phyloP scores from a whole-genome alignment of 1,140 invertebrate genomes.

The Cheumatopsyche charites region DNA sequence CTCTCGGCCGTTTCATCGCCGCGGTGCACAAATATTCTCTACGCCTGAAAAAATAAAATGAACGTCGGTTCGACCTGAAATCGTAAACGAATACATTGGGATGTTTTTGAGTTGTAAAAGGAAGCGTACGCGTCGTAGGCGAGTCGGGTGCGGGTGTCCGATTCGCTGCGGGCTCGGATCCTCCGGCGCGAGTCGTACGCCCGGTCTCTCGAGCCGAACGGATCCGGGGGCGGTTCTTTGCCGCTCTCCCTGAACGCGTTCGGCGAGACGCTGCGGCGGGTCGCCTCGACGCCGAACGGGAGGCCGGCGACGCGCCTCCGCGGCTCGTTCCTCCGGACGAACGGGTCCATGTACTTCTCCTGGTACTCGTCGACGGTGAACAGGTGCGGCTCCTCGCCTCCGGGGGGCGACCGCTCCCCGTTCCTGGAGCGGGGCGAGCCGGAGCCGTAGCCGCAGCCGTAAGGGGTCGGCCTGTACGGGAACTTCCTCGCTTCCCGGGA shows the following conservation, averaged over 20 bases:
- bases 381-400: constrained; percentile 43
- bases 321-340: constrained; percentile 27
- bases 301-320: too few relatives aligned
- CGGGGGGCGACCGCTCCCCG: too few relatives aligned
- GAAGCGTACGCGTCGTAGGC: constrained; percentile 33
- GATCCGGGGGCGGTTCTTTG: constrained; percentile 41
- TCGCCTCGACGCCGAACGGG: constrained; percentile 33
- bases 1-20: constrained; percentile 34
- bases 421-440: too few relatives aligned
- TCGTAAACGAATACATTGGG: too few relatives aligned
- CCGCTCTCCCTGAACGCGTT: constrained; percentile 45
- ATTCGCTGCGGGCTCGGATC: constrained; percentile 44
- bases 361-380: constrained; percentile 41
- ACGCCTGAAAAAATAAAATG: constrained; percentile 42
- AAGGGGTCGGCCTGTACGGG: neutral
- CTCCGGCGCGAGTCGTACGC: constrained; percentile 37
- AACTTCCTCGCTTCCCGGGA: neutral
- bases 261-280: constrained; percentile 44
- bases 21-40: constrained; percentile 38
- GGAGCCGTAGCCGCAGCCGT: too few relatives aligned
- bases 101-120: too few relatives aligned
- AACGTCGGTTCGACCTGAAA: too few relatives aligned
- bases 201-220: constrained; percentile 37
- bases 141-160: constrained; percentile 39
- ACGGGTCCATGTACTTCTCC: constrained; percentile 24